A percentile compares a stretch with the other conserved stretches of the same genome.
Conservation (phyloP, 2,888 invertebrate genomes). For the Pristionchus fissidentatus region DNA sequence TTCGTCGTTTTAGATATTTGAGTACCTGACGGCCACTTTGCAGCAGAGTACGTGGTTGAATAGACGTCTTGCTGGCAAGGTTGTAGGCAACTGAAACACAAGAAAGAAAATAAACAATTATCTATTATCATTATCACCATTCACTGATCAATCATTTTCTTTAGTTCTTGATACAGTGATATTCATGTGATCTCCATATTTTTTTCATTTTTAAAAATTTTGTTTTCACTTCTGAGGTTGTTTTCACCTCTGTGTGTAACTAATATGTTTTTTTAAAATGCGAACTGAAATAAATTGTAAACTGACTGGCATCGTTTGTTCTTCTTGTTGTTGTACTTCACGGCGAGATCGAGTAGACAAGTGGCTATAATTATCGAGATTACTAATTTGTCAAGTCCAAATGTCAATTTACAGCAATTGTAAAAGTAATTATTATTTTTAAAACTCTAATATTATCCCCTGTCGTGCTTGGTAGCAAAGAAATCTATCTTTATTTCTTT, state of each 20-base stretch:
- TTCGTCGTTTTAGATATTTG: no score
- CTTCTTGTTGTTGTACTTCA: slow-evolving; percentile 56
- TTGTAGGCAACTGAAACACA: slow-evolving; percentile 58
- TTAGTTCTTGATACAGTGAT: no score
- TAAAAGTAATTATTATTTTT: no score
- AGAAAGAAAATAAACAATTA: not conserved
- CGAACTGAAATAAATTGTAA: slow-evolving; percentile 52
- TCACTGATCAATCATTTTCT: not conserved
- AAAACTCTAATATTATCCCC: no score
- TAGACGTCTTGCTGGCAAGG: slow-evolving; percentile 71
- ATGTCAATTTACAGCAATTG: not conserved
- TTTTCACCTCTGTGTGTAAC: not conserved
- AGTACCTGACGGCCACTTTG: slow-evolving; percentile 66
- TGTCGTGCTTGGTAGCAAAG: no score
- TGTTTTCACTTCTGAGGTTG: no score
- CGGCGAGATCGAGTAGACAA: slow-evolving; percentile 51
- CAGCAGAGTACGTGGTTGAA: slow-evolving; percentile 72
- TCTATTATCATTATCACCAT: not conserved
- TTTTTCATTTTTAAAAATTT: no score
- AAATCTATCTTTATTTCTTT: not conserved
- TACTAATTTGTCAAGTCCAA: not conserved
- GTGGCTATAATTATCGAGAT: not conserved
- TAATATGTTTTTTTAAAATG: not conserved
- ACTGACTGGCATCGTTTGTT: slow-evolving; percentile 17
- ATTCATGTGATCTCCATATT: no score